phyloP scores from a whole-genome alignment of 2,888 invertebrate genomes.

The Gandaritis pyraliata region DNA sequence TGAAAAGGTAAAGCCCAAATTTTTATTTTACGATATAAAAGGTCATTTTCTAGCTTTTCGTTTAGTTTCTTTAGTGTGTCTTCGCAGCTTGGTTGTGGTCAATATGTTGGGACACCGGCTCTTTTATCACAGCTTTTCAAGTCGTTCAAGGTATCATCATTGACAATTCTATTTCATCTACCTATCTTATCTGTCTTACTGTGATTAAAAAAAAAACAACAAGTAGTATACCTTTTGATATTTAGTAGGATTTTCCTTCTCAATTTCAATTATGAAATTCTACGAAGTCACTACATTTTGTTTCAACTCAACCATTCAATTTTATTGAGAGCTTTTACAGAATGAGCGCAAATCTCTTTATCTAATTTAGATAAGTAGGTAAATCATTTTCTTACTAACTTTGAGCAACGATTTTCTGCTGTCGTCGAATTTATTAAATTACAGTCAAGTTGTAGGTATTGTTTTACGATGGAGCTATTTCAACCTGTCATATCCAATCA shows the following conservation, averaged over 20 bases:
- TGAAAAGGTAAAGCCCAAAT: neutral
- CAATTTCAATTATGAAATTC: neutral
- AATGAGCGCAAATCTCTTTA: neutral
- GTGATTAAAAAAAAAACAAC: too few relatives aligned
- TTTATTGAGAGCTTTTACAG: neutral
- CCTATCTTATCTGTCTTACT: too few relatives aligned
- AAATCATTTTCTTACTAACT: too few relatives aligned
- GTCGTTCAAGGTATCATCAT: neutral
- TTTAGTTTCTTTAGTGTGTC: too few relatives aligned
- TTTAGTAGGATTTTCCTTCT: neutral
- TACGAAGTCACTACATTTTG: neutral
- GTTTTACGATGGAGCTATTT: neutral
- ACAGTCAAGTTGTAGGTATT: neutral
- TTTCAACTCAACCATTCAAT: neutral
- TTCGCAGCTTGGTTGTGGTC: too few relatives aligned
- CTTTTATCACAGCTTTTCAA: too few relatives aligned
- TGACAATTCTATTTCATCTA: neutral
- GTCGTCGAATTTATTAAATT: too few relatives aligned
- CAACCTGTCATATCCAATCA: neutral
- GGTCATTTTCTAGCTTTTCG: too few relatives aligned
- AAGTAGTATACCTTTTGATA: neutral
- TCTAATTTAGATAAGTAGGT: neutral
- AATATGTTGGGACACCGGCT: neutral
- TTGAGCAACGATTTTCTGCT: too few relatives aligned
- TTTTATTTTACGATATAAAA: too few relatives aligned